Conservation (phyloP, 2,888 invertebrate genomes). For the Acleris cristana region DNA sequence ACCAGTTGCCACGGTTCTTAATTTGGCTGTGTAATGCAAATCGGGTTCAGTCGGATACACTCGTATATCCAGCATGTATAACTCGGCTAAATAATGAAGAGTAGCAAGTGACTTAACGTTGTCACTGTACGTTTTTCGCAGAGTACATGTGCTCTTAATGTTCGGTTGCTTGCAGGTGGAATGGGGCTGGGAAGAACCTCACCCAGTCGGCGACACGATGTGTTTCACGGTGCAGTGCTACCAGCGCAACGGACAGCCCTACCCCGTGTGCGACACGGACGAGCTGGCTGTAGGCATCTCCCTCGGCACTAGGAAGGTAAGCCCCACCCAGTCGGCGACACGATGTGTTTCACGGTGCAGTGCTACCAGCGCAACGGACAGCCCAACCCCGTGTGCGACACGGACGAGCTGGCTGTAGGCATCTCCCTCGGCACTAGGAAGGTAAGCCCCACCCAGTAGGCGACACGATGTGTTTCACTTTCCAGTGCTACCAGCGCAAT, state of each 20-base stretch:
- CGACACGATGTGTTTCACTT: conserved; percentile 85
- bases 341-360: conserved; percentile 95
- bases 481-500: conserved; percentile 95
- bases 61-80: no score
- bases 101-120: no score
- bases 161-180: conserved; percentile 77
- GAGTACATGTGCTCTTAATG: not conserved
- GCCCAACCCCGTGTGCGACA: conserved; percentile 96
- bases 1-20: no score
- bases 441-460: conserved; percentile 87
- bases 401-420: conserved; percentile 94
- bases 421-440: conserved; percentile 93
- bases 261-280: conserved; percentile 97
- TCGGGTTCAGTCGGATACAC: no score
- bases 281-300: conserved; percentile 94
- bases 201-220: conserved; percentile 95
- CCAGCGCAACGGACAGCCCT: conserved; percentile 96
- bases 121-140: no score
- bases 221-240: conserved; percentile 95
- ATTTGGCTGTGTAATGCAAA: no score
- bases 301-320: conserved; percentile 88
- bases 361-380: conserved; percentile 97
- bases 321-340: conserved; percentile 94
- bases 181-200: conserved; percentile 96
- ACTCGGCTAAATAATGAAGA: no score